These are phyloP conservation scores for Anolis apletophallus DNA, from an alignment of 2,797 vertebrate genomes.

Conservation along the genomic window DNA sequence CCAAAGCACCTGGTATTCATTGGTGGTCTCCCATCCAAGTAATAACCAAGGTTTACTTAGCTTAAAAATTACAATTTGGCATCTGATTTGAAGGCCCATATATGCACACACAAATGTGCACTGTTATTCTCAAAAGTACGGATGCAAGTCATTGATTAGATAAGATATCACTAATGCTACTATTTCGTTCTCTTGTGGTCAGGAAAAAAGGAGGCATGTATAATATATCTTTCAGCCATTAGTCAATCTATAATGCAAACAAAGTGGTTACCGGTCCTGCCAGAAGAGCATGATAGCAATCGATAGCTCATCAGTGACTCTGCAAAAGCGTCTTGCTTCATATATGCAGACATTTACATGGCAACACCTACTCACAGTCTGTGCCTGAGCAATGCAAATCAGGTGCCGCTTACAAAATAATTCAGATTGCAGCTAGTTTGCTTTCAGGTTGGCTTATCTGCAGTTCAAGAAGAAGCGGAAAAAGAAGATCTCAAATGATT, in stretches of 20 bases:
- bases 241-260: conserved; percentile 25
- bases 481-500: background rate
- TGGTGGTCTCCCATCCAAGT: too few relatives aligned
- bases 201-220: fast-evolving
- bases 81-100: too few relatives aligned
- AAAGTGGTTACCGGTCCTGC: background rate
- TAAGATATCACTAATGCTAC: background rate
- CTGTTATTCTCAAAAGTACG: conserved; percentile 23
- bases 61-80: too few relatives aligned
- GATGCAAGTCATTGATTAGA: background rate
- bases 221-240: background rate
- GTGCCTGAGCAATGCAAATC: background rate
- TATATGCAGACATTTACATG: background rate
- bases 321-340: conserved; percentile 27
- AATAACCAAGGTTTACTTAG: too few relatives aligned
- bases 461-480: background rate
- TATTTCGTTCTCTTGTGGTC: conserved; percentile 11
- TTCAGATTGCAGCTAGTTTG: background rate
- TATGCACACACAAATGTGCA: background rate
- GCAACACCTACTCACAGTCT: background rate
- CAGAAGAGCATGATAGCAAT: fast-evolving
- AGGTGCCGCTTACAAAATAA: conserved; percentile 1
- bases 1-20: too few relatives aligned
- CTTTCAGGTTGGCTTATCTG: background rate
- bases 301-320: conserved; percentile 58